Evolutionary conservation across 64 coral and sea anemone genomes (phyloP), one percentile per base, ranked within the genome.

Genomic region (Platygyra sinensis): DNA sequence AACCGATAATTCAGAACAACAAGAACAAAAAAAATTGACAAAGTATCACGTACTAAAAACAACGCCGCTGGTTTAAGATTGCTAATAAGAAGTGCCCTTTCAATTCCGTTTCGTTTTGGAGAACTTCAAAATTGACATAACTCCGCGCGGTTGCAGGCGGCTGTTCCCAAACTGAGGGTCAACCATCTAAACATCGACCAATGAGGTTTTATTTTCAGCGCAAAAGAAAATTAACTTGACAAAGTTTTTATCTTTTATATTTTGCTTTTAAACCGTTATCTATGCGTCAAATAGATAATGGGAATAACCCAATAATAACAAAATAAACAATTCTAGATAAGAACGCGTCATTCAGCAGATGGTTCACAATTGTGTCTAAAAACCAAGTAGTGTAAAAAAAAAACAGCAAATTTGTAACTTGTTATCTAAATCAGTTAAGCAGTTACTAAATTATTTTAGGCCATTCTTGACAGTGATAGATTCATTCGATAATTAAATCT

Each of bases 261-360:
- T 2, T 79, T 28, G 65, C 49, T 16, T 55, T 79, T 20, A 79
- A 55, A 79, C 76, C 76, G 76, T 79, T 79, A 79, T 25, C 12
- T 50, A 25, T 61, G 25, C 12, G 57, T 80, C 28, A 9, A 85
- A 69, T 28, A 85, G 64, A 12, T 67, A 72, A 85, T 71, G 28
- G 36, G 62, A 85, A 85, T 85, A 85, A 72, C 63, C 63, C 22
- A 24, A 67, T 72, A 71, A 85, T 71, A 51, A 51, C 63, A 71
- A 20, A 71, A 50, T 85, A 85, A 71, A 85, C 81, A 85, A 79
- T 79, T 55, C 39, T 85, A 24, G 22, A 12, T 24, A 27, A 49
- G 10, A 49, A 38, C 24, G 46, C 20, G 9, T 60, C 62, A n/a
- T 5, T 71, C 20, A 8, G 51, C 81, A 85, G 81, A 85, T 85